Evolutionary conservation across 2,888 invertebrate genomes (phyloP).

Genomic region (Lasius platythorax): DNA sequence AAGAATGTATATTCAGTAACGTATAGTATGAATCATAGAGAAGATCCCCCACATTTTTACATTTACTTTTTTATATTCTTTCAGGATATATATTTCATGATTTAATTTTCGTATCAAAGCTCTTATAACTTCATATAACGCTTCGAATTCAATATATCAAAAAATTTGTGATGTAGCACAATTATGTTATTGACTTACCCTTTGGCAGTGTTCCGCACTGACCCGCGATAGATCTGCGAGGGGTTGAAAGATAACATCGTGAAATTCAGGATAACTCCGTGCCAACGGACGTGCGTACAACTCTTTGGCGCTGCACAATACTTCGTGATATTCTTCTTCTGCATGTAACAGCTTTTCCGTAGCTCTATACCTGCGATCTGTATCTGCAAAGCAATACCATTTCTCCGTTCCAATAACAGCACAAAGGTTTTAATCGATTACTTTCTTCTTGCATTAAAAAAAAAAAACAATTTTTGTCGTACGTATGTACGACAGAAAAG

Average conservation of each 20-base stretch:
- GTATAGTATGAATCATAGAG: neutral
- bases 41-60: neutral
- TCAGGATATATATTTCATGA: neutral
- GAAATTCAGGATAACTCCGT: slow-evolving; percentile 82
- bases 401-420: neutral
- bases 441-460: neutral
- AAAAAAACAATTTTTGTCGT: neutral
- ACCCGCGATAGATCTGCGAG: slow-evolving; percentile 80
- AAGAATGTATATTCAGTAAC: slow-evolving; percentile 53
- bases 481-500: no score
- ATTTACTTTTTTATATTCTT: neutral
- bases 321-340: slow-evolving; percentile 86
- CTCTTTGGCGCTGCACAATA: slow-evolving; percentile 89
- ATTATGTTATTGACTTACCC: slow-evolving; percentile 78
- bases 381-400: slow-evolving; percentile 75
- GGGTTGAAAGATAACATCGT: slow-evolving; percentile 83
- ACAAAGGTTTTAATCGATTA: neutral
- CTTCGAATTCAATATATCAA: neutral
- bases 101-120: neutral
- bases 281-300: slow-evolving; percentile 89
- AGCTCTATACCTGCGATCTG: slow-evolving; percentile 84
- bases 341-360: slow-evolving; percentile 85
- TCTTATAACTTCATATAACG: neutral
- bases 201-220: slow-evolving; percentile 80
- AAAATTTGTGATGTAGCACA: neutral